Base-by-base conservation (phyloP, 2,113 vertebrate genomes). In the Polypterus bichir region DNA sequence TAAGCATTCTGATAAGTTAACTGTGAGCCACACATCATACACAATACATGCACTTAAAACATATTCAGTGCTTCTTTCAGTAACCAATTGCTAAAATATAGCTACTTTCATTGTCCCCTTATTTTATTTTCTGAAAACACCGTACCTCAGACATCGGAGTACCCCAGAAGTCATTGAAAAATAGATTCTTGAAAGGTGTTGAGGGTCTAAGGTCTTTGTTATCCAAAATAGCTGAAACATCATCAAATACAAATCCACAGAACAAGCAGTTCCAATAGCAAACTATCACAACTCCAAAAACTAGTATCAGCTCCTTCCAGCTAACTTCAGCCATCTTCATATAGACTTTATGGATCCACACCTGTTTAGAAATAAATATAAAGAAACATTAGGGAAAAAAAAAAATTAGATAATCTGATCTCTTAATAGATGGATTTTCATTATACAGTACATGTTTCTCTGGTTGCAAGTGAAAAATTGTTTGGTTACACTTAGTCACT, bases 91-190 rank as follows among this genome's bases (percentile, higher is more conserved):
- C 27, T 27, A 27, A 27, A 27, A 27, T 27, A 27, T 27, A 27
- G 2, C 27, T 27, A 27, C 27, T 2, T 27, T 27, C 27, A 27
- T 27, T 27, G 27, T 27, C 27, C 27, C 27, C 27, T 27, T 27
- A 27, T 27, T 27, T 27, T 27, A 27, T 27, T 27, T 27, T 27
- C 27, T 27, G 27, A 27, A 27, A 27, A 46, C 27, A 47, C 64
- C 59, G 78, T 83, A 92, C 96, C 91, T 98, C 96, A 56, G 91
- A 85, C 95, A 99, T 99, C 7, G 96, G 94, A 5, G 96, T 99
- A 59, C 96, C 96, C 96, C 96, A 98, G 76, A 99, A 99, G 71
- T 99, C 96, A 87, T 99, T 97, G 66, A 86, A 90, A 73, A 98
- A 97, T 4, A 99, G 87, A 73, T 92, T 94, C 77, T 75, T 85